Percentiles rank a stretch among this genome's conserved stretches.
phyloP scores from a whole-genome alignment of 2,113 vertebrate species.

The Calyptomena viridis region DNA sequence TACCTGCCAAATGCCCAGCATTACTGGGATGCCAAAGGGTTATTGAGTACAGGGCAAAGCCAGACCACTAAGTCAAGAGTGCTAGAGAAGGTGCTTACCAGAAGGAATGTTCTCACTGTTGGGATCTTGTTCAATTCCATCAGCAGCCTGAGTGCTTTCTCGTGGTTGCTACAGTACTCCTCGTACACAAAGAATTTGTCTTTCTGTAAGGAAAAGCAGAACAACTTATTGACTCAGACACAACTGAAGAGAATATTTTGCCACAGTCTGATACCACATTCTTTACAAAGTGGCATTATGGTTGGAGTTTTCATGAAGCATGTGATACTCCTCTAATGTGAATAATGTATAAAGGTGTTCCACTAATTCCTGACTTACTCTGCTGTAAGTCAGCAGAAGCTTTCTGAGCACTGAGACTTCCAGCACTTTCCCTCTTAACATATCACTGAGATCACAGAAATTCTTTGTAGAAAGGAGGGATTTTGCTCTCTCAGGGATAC shows the following conservation, averaged over 20 bases:
- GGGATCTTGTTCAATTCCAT: constrained; percentile 98
- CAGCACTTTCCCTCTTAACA: neutral
- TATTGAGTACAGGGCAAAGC: neutral
- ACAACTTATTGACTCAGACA: neutral
- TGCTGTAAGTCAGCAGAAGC: neutral
- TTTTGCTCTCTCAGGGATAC: neutral
- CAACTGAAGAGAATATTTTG: neutral
- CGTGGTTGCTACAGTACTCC: constrained; percentile 98
- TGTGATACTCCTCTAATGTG: neutral
- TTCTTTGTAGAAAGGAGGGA: neutral
- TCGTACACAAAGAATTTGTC: constrained; percentile 93
- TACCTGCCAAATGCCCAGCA: neutral
- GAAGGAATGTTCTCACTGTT: constrained; percentile 88
- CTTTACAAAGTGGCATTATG: neutral
- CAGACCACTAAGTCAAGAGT: neutral
- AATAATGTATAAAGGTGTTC: neutral
- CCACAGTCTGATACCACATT: neutral
- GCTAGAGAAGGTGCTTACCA: constrained; percentile 81
- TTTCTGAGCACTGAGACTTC: neutral
- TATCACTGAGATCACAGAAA: neutral
- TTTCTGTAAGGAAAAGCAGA: constrained; percentile 80
- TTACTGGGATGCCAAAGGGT: neutral
- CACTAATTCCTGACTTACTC: neutral
- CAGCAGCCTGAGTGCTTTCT: constrained; percentile 93
- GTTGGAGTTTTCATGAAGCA: neutral